phyloP scores from a whole-genome alignment of 2,797 vertebrate genomes.

The Clarias platycephalus region DNA sequence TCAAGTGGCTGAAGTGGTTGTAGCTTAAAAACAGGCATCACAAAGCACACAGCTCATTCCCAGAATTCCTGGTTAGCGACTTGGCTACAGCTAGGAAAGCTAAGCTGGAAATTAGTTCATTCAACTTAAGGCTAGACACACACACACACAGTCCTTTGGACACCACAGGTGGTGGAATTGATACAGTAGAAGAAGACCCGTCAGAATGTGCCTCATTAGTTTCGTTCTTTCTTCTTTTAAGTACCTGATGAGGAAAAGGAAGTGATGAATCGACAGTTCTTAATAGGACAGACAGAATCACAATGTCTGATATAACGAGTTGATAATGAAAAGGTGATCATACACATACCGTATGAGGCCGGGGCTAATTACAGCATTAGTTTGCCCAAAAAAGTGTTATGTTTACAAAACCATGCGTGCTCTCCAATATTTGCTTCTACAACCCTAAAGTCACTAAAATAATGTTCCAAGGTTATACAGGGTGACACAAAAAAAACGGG shows the following conservation, averaged over 20 bases:
- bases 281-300: background rate
- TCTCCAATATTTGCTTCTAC: background rate
- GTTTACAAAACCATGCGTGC: background rate
- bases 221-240: background rate
- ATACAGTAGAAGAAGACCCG: background rate
- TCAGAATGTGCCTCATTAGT: conserved; percentile 13
- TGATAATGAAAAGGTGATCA: background rate
- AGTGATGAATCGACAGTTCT: background rate
- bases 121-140: background rate
- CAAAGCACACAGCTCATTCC: background rate
- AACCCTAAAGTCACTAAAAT: background rate
- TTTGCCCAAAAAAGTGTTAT: background rate
- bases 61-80: conserved; percentile 10
- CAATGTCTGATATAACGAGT: background rate
- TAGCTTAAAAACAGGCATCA: background rate
- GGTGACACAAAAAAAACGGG: too few relatives aligned
- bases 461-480: too few relatives aligned
- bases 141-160: background rate
- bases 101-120: background rate
- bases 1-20: background rate
- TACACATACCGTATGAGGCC: background rate
- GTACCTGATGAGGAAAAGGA: background rate
- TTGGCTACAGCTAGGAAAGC: background rate
- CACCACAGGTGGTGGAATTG: background rate
- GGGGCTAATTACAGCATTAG: background rate